phyloP scores from a whole-genome alignment of 2,113 vertebrate genomes.

The Engystomops pustulosus region DNA sequence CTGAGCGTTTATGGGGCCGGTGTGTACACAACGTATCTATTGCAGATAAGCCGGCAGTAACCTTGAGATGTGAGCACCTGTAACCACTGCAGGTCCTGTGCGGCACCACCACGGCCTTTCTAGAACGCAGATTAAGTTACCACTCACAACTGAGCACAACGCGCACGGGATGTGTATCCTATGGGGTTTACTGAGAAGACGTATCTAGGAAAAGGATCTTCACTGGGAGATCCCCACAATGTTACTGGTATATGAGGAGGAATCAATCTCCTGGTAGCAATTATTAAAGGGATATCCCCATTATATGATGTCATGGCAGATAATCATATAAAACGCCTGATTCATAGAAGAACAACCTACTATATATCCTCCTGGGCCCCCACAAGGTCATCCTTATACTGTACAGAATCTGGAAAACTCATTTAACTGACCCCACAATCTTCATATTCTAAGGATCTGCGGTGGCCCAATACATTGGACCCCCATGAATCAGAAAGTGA shows the following conservation, averaged over 20 bases:
- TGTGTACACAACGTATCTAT: constrained; percentile 43
- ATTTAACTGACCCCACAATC: too few species aligned
- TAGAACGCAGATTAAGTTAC: background rate
- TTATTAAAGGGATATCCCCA: background rate
- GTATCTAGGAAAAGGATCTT: background rate
- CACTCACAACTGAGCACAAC: background rate
- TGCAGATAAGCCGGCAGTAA: constrained; percentile 21
- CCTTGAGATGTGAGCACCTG: constrained; percentile 33
- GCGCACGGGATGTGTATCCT: background rate
- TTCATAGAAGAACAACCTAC: too few species aligned
- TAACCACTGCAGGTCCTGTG: background rate
- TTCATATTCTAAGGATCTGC: too few species aligned
- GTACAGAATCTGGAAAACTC: too few species aligned
- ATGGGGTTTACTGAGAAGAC: background rate
- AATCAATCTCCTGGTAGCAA: background rate
- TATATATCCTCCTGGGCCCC: too few species aligned
- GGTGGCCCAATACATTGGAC: too few species aligned
- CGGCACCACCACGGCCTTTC: background rate
- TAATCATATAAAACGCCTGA: too few species aligned
- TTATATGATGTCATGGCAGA: background rate
- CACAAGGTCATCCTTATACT: too few species aligned
- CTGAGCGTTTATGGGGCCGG: too few species aligned
- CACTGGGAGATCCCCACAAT: background rate
- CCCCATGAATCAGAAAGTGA: too few species aligned
- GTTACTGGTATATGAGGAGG: background rate